Conservation (phyloP, 2,888 invertebrate genomes). For the Eupithecia dodoneata region DNA sequence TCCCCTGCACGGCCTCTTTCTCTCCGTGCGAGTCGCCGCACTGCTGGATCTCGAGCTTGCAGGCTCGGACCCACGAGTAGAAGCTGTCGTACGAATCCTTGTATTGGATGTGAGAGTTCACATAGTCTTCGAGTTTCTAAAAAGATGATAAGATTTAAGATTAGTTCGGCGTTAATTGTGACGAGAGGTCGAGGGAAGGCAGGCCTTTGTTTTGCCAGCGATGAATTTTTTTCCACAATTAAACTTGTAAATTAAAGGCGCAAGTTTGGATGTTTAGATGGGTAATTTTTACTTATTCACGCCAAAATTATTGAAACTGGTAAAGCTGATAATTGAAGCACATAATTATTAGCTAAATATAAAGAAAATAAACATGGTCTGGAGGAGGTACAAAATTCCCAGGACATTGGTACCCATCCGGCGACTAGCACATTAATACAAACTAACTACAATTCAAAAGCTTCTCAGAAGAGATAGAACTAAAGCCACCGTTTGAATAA, state of each 20-base stretch:
- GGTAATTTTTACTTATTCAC: neutral
- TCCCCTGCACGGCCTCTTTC: slow-evolving; percentile 89
- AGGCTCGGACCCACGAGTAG: slow-evolving; percentile 93
- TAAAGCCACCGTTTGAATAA: neutral
- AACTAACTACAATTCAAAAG: neutral
- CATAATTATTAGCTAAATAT: neutral
- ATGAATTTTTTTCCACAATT: too few relatives aligned
- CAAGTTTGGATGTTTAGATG: neutral
- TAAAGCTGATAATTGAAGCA: neutral
- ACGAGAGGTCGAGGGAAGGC: neutral
- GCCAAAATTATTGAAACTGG: neutral
- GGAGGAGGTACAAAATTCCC: neutral
- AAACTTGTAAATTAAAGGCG: neutral
- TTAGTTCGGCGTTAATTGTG: neutral
- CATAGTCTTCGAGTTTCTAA: slow-evolving; percentile 91
- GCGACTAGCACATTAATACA: neutral
- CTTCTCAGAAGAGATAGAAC: neutral
- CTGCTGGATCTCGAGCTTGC: slow-evolving; percentile 92
- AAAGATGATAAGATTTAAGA: neutral
- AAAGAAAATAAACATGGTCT: neutral
- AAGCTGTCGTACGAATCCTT: slow-evolving; percentile 92
- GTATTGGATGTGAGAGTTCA: slow-evolving; percentile 94
- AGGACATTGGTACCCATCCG: neutral
- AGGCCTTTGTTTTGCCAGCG: neutral
- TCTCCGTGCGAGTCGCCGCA: slow-evolving; percentile 95